A percentile compares a stretch with the other conserved stretches of the same genome.
These are phyloP conservation scores for Rhabdophis nuchalis DNA, from an alignment of 2,797 vertebrate species.

Conservation along the genomic window DNA sequence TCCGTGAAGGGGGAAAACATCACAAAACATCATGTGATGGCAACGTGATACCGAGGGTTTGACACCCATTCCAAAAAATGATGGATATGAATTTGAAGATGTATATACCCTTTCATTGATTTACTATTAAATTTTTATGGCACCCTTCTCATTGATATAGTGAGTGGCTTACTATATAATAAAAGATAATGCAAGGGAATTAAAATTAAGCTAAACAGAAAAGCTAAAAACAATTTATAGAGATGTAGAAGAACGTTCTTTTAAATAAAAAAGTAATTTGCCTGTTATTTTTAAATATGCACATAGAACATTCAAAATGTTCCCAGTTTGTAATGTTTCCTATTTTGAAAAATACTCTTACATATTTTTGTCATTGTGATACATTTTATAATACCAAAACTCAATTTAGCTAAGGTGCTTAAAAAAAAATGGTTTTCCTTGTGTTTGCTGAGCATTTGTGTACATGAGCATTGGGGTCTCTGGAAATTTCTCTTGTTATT, in stretches of 20 bases:
- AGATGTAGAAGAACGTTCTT: not conserved
- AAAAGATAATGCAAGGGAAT: not conserved
- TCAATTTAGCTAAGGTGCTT: not conserved
- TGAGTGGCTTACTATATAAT: not conserved
- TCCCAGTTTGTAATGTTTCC: not conserved
- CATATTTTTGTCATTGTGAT: not conserved
- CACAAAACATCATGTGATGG: too few species aligned
- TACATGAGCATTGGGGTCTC: not conserved
- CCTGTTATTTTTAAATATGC: not conserved
- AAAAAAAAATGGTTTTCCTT: not conserved
- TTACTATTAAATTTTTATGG: not conserved
- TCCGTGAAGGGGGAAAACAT: too few species aligned
- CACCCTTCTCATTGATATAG: not conserved
- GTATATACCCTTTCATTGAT: not conserved
- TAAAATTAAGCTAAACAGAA: not conserved
- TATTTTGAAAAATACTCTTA: not conserved
- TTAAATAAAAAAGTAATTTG: not conserved
- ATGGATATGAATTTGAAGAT: not conserved
- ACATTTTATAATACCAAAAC: not conserved
- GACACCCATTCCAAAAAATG: not conserved
- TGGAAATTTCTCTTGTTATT: not conserved
- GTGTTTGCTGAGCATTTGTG: not conserved
- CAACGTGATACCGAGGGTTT: too few species aligned
- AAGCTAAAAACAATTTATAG: not conserved
- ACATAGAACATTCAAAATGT: not conserved